Percentiles rank a stretch among this genome's conserved stretches.
Evolutionary conservation across 2,113 vertebrate genomes (phyloP).

Genomic region (Menura novaehollandiae): DNA sequence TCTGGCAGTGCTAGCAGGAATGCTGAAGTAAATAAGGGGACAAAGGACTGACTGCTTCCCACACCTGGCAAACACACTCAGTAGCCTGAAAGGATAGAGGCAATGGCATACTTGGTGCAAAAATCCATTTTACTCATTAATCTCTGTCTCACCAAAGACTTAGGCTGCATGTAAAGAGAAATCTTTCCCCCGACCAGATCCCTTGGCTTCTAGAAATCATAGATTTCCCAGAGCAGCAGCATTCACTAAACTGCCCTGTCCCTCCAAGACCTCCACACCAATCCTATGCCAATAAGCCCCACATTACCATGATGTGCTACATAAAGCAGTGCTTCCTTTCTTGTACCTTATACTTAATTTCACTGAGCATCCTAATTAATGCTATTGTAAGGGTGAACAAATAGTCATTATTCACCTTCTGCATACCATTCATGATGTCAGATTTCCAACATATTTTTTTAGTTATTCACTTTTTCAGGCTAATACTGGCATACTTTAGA

Average conservation of each 20-base stretch:
- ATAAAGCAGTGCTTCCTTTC: background rate
- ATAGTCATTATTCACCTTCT: background rate
- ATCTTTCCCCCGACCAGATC: background rate
- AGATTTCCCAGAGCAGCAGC: background rate
- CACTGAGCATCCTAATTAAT: background rate
- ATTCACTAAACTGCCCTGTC: background rate
- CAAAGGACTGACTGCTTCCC: background rate
- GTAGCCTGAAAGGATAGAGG: background rate
- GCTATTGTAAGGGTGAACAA: background rate
- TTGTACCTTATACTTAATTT: background rate
- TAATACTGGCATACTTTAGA: background rate
- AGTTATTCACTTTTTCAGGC: background rate
- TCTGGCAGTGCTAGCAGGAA: background rate
- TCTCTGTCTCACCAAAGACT: background rate
- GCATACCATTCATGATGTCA: background rate
- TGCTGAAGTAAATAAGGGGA: background rate
- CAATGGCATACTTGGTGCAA: background rate
- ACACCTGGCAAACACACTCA: background rate
- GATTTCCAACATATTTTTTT: background rate
- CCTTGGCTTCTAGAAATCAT: background rate
- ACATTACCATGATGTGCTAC: background rate
- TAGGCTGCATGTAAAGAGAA: background rate
- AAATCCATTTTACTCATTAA: constrained; percentile 17
- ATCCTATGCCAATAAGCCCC: background rate
- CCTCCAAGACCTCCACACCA: background rate